Evolutionary conservation across 2,113 vertebrate species (phyloP).

Genomic region (Oxygymnocypris stewartii): DNA sequence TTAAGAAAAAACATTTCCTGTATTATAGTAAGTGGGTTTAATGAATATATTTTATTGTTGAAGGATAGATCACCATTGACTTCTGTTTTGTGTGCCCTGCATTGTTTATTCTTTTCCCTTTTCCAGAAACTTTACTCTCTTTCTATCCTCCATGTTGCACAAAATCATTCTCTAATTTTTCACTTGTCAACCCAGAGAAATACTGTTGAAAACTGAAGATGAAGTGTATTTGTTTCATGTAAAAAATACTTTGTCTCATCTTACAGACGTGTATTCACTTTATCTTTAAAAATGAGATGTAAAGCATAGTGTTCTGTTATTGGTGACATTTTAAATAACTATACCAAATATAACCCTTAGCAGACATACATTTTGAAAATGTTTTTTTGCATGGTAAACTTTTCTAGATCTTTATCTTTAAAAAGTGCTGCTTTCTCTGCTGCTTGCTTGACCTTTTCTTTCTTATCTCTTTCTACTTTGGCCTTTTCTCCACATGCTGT

Average conservation of each 20-base stretch:
- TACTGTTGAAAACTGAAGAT: slow-evolving; percentile 3
- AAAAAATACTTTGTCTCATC: not conserved
- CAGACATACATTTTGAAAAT: not conserved
- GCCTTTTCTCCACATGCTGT: slow-evolving; percentile 78
- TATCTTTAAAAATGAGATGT: not conserved
- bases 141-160: slow-evolving; percentile 12
- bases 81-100: not conserved
- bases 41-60: not conserved
- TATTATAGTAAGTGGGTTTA: not conserved
- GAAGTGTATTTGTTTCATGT: not conserved
- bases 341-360: not conserved
- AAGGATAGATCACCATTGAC: not conserved
- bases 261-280: not conserved
- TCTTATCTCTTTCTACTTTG: slow-evolving; percentile 79
- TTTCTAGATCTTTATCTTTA: slow-evolving; percentile 35
- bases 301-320: not conserved
- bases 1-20: not conserved
- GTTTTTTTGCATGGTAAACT: not conserved
- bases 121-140: slow-evolving; percentile 1
- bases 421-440: slow-evolving; percentile 51
- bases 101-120: not conserved
- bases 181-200: not conserved
- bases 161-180: slow-evolving; percentile 21
- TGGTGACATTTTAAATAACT: not conserved
- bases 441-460: slow-evolving; percentile 74